Conservation (phyloP, 1,140 invertebrate genomes). For the Hyles euphorbiae region DNA sequence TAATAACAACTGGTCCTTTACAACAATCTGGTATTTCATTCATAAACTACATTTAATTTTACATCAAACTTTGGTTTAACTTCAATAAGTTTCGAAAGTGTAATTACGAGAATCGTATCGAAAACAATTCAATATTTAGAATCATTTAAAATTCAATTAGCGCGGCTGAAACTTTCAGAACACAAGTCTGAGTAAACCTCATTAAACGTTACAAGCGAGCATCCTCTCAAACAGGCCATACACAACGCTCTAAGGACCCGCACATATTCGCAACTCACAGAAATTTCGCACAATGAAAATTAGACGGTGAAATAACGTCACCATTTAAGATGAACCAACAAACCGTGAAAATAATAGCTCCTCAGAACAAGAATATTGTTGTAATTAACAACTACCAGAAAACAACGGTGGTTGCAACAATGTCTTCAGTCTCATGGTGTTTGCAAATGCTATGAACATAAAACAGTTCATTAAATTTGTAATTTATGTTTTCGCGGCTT, state of each 20-base stretch:
- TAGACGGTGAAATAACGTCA: slow-evolving; percentile 50
- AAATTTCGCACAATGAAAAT: slow-evolving; percentile 57
- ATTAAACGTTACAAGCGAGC: background rate
- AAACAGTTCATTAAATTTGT: slow-evolving; percentile 44
- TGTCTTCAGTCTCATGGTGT: slow-evolving; percentile 23
- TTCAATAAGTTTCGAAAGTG: too few species aligned
- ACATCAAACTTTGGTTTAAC: too few species aligned
- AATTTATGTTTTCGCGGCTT: slow-evolving; percentile 38
- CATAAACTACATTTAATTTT: too few species aligned
- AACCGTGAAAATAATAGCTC: slow-evolving; percentile 59
- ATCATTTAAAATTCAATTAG: slow-evolving; percentile 2
- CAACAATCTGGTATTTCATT: too few species aligned
- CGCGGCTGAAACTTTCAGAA: background rate
- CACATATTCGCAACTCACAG: slow-evolving; percentile 21
- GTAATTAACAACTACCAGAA: slow-evolving; percentile 64
- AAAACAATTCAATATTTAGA: slow-evolving; percentile 1
- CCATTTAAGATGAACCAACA: slow-evolving; percentile 54
- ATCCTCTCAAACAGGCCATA: too few species aligned
- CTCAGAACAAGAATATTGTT: slow-evolving; percentile 44
- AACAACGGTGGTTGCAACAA: slow-evolving; percentile 49
- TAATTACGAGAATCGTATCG: too few species aligned
- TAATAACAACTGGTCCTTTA: too few species aligned
- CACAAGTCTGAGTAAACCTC: slow-evolving; percentile 7
- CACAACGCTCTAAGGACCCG: slow-evolving; percentile 1
- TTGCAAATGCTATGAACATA: slow-evolving; percentile 25